Evolutionary conservation across 1,140 invertebrate species (phyloP), one percentile per base, ranked within the genome.

Genomic region (Papilio polyxenes): DNA sequence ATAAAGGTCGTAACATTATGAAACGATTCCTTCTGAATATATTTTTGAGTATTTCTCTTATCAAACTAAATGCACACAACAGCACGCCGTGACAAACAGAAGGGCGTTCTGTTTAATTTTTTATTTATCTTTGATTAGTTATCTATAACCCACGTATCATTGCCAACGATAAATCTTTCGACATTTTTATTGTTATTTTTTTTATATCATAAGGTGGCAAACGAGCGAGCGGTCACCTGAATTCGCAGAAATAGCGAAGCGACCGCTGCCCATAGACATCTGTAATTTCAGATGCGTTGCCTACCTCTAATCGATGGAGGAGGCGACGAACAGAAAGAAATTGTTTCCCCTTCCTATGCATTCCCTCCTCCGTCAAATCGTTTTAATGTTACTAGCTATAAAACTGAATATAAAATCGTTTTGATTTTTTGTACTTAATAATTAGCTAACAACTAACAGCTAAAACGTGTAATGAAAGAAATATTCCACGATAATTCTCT

Each of bases 1-100:
- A 85, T 78, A 96, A 86, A 76, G 92, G 83, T 80, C 95, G 89
- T 53, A 95, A 85, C 93, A 93, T 92, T 74, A 77, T 86, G 17
- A 37, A 56, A 51, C 15, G 31, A 53, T 72, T 77, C 81, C 48
- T 49, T 65, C 10, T 17, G 20, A 51, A 17, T 65, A 44, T 37
- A 65, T 49, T 40, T 37, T 37, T 6, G 7, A 31, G 13, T 20
- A 31, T n/a, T 31, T 3, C 10, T 6, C 5, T 72, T 40, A 72
- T 31, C 65, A 40, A 72, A 37, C 11, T 81, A 49, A 51, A 75
- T 53, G 82, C 31, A 62, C 23, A 80, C 17, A 44, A 74, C 31
- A 79, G 53, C 40, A 62, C 53, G 31, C 13, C 51, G 17, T 20
- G 20, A 74, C 4, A 51, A 11, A 49, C 75, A 76, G 51, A 76